phyloP scores from a whole-genome alignment of 2,113 vertebrate genomes.

The Tetrao urogallus region DNA sequence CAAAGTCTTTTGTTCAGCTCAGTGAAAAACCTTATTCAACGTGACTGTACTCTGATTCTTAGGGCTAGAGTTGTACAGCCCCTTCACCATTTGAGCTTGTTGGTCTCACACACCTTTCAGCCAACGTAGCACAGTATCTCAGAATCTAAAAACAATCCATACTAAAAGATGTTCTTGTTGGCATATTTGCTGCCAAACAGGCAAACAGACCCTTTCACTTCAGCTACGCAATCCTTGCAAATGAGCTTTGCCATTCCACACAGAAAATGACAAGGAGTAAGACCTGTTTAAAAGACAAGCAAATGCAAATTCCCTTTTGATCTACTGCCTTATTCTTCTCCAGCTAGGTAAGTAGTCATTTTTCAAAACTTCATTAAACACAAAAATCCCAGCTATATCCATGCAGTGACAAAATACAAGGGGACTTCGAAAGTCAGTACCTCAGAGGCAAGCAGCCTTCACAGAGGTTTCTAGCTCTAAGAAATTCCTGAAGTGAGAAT shows the following conservation, averaged over 20 bases:
- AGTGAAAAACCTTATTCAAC: neutral
- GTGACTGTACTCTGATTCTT: neutral
- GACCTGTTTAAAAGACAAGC: neutral
- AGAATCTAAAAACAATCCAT: neutral
- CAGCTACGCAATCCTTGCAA: neutral
- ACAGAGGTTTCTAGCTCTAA: neutral
- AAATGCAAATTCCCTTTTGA: neutral
- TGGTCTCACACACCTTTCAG: neutral
- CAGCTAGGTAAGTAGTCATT: neutral
- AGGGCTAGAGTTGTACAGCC: neutral
- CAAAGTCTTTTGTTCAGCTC: neutral
- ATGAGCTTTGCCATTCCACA: neutral
- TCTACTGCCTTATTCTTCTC: neutral
- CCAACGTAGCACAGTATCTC: neutral
- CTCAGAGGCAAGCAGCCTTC: neutral
- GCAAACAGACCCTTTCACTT: neutral
- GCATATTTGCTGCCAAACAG: neutral
- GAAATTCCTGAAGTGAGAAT: neutral
- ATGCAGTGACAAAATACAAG: accelerated
- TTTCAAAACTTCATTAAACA: neutral
- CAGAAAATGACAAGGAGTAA: neutral
- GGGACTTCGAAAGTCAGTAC: neutral
- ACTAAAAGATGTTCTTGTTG: neutral
- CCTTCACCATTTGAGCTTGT: neutral
- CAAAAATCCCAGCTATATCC: neutral